Evolutionary conservation across 2,797 vertebrate genomes (phyloP), one percentile per base, ranked within the genome.

Genomic region (Dendrocincla tyrannina): DNA sequence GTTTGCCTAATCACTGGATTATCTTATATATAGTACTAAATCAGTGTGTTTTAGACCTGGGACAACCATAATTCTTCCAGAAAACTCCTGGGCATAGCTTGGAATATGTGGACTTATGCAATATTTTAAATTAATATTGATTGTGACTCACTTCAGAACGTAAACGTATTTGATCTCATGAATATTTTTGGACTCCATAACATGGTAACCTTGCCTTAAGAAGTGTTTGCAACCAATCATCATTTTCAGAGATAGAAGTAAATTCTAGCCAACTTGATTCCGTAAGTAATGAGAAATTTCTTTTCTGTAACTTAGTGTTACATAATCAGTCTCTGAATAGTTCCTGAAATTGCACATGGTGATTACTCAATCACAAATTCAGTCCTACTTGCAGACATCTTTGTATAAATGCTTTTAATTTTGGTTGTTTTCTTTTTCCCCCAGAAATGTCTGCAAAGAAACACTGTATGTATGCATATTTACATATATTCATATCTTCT

Each of bases 341-440:
- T 73, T 76, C 59, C 47, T 59, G 33, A 67, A 18, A 78, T 62
- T 94, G 78, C n/a, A 37, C 5, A 24, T n/a, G n/a, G 11, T 59
- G 85, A 42, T 72, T 46, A 60, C 4, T 32, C 28, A 68, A 39
- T 64, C 42, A 80, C 4, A 64, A 81, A 30, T 72, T 92, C 74
- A 84, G 7, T 16, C n/a, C 46, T 64, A 42, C 42, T 60, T 84
- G 32, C n/a, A 78, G n/a, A 35, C 3, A 27, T 75, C 86, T 91
- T 82, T 78, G 5, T 69, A n/a, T 24, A 60, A 67, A 23, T 32
- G 4, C 0, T 64, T 89, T 68, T 42, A 53, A 33, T 33, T 67
- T 70, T 41, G 1, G 0, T 46, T 27, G 9, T n/a, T 58, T 76
- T 25, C 6, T 37, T 50, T 64, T 53, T 24, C 10, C 1, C 2